These are phyloP conservation scores for Coendou prehensilis DNA, from an alignment of 2,797 vertebrate genomes.

Conservation along the genomic window DNA sequence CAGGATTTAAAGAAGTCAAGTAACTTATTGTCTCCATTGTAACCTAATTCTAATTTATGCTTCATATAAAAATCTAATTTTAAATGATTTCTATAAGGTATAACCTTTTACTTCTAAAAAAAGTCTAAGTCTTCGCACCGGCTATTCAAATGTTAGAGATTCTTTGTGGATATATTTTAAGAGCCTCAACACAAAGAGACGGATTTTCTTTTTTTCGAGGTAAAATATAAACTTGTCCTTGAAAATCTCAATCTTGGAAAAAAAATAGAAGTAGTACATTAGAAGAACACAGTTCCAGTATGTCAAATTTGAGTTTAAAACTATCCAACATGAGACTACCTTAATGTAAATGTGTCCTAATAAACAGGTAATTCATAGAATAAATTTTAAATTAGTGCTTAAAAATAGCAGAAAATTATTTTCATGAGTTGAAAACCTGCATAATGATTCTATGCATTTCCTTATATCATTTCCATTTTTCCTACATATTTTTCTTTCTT, in stretches of 20 bases:
- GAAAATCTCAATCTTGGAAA: not conserved
- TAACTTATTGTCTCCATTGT: not conserved
- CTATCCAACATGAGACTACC: not conserved
- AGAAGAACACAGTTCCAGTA: constrained; percentile 59
- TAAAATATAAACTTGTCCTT: not conserved
- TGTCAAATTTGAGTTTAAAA: not conserved
- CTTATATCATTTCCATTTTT: constrained; percentile 8
- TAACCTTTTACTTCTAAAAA: not conserved
- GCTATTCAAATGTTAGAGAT: not conserved
- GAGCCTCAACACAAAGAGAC: not conserved
- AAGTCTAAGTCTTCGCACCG: not conserved
- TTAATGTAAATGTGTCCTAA: not conserved
- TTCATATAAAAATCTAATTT: constrained; percentile 22
- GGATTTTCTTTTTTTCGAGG: constrained; percentile 8
- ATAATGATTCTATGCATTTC: not conserved
- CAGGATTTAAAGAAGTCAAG: not conserved
- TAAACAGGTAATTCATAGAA: not conserved
- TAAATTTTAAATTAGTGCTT: not conserved
- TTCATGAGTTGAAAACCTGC: not conserved
- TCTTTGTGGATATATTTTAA: not conserved
- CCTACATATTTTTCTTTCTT: constrained; percentile 81
- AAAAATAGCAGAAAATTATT: too few relatives aligned
- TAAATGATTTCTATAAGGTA: not conserved
- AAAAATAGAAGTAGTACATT: constrained; percentile 56
- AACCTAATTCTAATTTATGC: not conserved